These are phyloP conservation scores for Cyclophora punctaria DNA, from an alignment of 2,888 invertebrate species.

Conservation along the genomic window DNA sequence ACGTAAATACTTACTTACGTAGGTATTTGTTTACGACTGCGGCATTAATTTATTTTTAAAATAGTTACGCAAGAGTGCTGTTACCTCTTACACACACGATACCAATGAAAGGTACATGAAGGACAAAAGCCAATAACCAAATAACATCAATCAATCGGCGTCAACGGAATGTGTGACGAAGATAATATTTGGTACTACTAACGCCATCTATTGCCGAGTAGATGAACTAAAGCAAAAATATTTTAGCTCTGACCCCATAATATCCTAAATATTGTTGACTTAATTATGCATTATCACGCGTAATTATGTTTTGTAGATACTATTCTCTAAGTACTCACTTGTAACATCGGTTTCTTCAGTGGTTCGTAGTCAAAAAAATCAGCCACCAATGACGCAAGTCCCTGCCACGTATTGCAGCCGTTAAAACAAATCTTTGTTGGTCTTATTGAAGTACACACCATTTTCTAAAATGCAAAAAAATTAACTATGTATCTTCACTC, in stretches of 20 bases:
- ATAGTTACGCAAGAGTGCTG: no score
- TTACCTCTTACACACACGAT: no score
- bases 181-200: conserved; percentile 1
- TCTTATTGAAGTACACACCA: conserved; percentile 88
- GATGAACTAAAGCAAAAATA: background rate
- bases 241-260: no score
- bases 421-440: conserved; percentile 84
- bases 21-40: no score
- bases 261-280: no score
- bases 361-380: conserved; percentile 86
- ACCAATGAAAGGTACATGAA: background rate
- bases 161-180: no score
- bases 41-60: no score
- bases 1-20: no score
- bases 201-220: conserved; percentile 32
- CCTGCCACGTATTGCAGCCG: conserved; percentile 82
- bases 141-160: no score
- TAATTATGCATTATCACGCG: no score
- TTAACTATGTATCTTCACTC: background rate
- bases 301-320: no score
- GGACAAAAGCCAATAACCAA: no score
- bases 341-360: conserved; percentile 76
- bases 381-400: conserved; percentile 82
- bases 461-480: conserved; percentile 78
- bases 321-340: conserved; percentile 75